Percentiles rank a stretch among this genome's conserved stretches.
phyloP scores from a whole-genome alignment of 2,888 invertebrate species.

The Hedya salicella region DNA sequence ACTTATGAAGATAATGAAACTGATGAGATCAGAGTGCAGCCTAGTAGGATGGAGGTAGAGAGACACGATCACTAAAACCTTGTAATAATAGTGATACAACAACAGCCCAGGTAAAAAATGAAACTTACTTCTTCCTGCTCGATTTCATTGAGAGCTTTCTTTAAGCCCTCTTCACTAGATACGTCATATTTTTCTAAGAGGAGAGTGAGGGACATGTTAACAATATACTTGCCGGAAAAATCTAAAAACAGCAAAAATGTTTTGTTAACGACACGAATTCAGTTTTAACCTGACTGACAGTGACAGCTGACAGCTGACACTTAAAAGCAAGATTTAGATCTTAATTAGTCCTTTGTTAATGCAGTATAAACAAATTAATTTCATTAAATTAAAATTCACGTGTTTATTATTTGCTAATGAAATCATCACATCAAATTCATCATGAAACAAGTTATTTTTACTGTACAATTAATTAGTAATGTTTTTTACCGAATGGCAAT shows the following conservation, averaged over 20 bases:
- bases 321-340: no score
- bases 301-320: constrained; percentile 27
- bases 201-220: constrained; percentile 66
- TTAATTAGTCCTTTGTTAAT: neutral
- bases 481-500: constrained; percentile 1
- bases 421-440: neutral
- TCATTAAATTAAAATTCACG: neutral
- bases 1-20: no score
- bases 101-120: neutral
- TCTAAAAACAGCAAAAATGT: constrained; percentile 21
- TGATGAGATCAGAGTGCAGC: no score
- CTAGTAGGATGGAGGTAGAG: no score
- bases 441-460: neutral
- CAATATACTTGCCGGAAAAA: constrained; percentile 15
- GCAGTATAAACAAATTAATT: neutral
- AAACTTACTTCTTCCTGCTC: constrained; percentile 84
- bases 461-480: neutral
- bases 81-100: neutral
- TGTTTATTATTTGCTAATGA: neutral
- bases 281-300: neutral
- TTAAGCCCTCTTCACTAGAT: constrained; percentile 84
- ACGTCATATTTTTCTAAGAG: constrained; percentile 79
- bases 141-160: constrained; percentile 83
- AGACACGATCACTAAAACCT: no score
- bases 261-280: constrained; percentile 37